Evolutionary conservation across 2,113 vertebrate species (phyloP), one percentile per base, ranked within the genome.

Genomic region (Origma solitaria): DNA sequence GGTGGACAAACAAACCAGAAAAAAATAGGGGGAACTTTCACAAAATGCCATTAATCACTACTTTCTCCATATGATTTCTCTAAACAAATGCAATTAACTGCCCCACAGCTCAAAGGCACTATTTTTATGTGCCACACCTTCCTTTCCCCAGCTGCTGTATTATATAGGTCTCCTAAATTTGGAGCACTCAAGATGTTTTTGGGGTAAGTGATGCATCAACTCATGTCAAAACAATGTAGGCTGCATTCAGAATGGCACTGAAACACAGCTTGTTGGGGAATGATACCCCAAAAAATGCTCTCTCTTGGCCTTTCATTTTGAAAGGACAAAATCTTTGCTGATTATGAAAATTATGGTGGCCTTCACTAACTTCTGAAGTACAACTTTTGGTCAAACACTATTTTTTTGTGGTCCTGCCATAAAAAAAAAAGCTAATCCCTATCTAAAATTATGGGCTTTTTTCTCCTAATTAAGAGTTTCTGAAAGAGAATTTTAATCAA

Each of bases 81-180:
- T 53, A 64, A 64, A 60, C 21, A 19, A 86, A 53, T 8, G 27
- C 50, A 56, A 42, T 58, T 69, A 71, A 54, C 51, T 73, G 58
- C 27, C 58, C 71, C 42, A 10, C 6, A 60, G 69, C 25, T 30
- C 44, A 69, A 76, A 92, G 42, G 68, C 68, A 54, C 38, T 88
- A 27, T 88, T 85, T 94, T 90, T 86, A 66, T 6, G 9, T 18
- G 40, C 70, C 6, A 3, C n/a, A 50, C 40, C 82, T 71, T 81
- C 88, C 88, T 71, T 81, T 31, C 53, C 49, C 45, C 33, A 69
- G 14, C 47, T n/a, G 37, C 49, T 62, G 4, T 54, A 62, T 73
- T 89, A 80, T 47, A 42, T 17, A 93, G 85, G 51, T 78, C 79
- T 96, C 85, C 94, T 86, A 90, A 96, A 95, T 94, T 28, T 68